A percentile compares a stretch with the other conserved stretches of the same genome.
phyloP scores from a whole-genome alignment of 2,888 invertebrate species.

The Omphaloscelis lunosa region DNA sequence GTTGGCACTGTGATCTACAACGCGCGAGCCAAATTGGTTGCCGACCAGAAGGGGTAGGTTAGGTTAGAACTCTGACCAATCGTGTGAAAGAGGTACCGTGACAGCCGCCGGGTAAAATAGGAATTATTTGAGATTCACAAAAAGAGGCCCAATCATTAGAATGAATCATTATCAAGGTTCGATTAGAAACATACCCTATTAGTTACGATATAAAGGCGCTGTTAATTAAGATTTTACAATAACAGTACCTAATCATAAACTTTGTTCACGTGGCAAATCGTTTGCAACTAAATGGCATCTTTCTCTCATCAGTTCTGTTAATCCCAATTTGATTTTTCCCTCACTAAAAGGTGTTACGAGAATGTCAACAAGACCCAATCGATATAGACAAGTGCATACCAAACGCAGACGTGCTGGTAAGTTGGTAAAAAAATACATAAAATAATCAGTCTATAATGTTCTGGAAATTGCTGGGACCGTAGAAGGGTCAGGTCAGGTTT shows the following conservation, averaged over 20 bases:
- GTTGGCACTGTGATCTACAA: too few relatives aligned
- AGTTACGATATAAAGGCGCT: background rate
- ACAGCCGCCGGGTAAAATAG: background rate
- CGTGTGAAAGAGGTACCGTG: background rate
- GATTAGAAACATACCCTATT: background rate
- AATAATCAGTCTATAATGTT: background rate
- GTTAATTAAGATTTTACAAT: background rate
- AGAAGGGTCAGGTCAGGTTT: background rate
- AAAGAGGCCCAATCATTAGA: background rate
- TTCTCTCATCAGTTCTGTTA: background rate
- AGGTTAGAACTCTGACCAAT: background rate
- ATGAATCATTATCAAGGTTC: background rate
- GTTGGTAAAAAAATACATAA: background rate
- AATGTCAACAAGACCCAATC: slow-evolving; percentile 27
- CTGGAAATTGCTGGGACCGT: background rate
- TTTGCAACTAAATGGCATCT: background rate
- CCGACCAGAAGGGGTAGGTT: too few relatives aligned
- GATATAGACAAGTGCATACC: slow-evolving; percentile 30
- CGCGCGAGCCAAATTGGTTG: too few relatives aligned
- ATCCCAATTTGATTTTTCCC: background rate
- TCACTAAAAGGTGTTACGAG: slow-evolving; percentile 26
- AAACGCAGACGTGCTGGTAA: slow-evolving; percentile 37
- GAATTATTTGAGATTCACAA: background rate
- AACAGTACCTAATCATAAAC: background rate
- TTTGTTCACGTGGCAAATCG: background rate